These are phyloP conservation scores for Leptopilina myrica DNA, from an alignment of 2,888 invertebrate genomes.

Conservation along the genomic window DNA sequence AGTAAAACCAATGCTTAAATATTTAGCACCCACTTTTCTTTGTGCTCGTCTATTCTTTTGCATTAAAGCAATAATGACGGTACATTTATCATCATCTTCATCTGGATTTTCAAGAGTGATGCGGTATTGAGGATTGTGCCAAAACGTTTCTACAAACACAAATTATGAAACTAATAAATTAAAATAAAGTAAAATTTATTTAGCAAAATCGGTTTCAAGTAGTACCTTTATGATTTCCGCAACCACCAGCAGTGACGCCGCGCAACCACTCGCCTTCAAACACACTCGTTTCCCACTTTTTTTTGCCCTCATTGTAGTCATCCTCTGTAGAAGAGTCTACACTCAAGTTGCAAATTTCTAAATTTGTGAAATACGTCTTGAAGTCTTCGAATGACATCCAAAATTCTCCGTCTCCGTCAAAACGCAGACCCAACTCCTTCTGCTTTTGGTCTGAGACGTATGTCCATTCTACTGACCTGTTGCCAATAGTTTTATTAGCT, in stretches of 20 bases:
- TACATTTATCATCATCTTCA: conserved; percentile 93
- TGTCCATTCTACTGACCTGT: conserved; percentile 94
- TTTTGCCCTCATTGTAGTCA: conserved; percentile 81
- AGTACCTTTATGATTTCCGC: conserved; percentile 90
- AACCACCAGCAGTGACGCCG: conserved; percentile 96
- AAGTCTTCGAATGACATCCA: conserved; percentile 98
- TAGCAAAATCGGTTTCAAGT: conserved; percentile 45
- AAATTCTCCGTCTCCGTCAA: conserved; percentile 97
- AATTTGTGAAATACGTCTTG: conserved; percentile 86
- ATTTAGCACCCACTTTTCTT: conserved; percentile 92
- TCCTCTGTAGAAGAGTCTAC: conserved; percentile 93
- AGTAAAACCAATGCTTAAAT: conserved; percentile 96
- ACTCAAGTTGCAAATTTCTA: conserved; percentile 97
- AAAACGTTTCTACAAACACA: conserved; percentile 86
- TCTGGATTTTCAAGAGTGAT: conserved; percentile 90
- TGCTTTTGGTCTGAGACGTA: conserved; percentile 91
- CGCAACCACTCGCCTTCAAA: conserved; percentile 96
- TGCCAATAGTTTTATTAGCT: not conserved
- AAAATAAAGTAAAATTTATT: conserved; percentile 16
- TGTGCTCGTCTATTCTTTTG: conserved; percentile 96
- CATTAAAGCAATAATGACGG: conserved; percentile 95
- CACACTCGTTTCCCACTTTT: conserved; percentile 95
- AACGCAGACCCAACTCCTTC: conserved; percentile 90
- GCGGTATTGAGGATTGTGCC: conserved; percentile 90
- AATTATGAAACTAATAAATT: not conserved